These are phyloP conservation scores for Parasteatoda lunata DNA, from an alignment of 2,888 invertebrate species.

Conservation along the genomic window DNA sequence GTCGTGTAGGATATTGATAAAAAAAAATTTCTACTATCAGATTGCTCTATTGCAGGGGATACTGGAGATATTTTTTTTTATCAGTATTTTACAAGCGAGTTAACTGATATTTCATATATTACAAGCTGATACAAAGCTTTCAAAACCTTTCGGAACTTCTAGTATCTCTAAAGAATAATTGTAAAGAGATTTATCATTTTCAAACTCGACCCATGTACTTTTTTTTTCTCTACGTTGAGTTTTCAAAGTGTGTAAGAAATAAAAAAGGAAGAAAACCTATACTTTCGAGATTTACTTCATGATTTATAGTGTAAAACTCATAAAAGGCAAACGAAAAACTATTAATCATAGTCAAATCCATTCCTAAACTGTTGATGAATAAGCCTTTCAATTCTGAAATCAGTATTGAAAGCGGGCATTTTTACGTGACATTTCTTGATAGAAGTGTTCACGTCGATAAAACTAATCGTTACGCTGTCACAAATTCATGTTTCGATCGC, in stretches of 20 bases:
- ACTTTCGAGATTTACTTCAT: not conserved
- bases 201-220: not conserved
- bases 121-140: too few relatives aligned
- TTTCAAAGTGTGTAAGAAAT: too few relatives aligned
- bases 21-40: too few relatives aligned
- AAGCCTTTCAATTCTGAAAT: not conserved
- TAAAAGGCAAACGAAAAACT: constrained; percentile 14
- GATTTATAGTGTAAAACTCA: constrained; percentile 6
- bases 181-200: not conserved
- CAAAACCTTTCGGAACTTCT: too few relatives aligned
- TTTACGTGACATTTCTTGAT: not conserved
- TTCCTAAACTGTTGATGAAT: constrained; percentile 15
- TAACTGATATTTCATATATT: too few relatives aligned
- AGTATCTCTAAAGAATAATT: not conserved
- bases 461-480: constrained; percentile 29
- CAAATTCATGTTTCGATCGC: constrained; percentile 13
- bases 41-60: too few relatives aligned
- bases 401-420: not conserved
- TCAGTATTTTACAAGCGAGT: too few relatives aligned
- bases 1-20: too few relatives aligned
- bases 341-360: constrained; percentile 41
- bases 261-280: constrained; percentile 3
- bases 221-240: too few relatives aligned
- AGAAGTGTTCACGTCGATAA: constrained; percentile 10
- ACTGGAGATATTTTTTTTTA: too few relatives aligned